Conservation (phyloP, 2,888 invertebrate species). For the Cabera pusaria region DNA sequence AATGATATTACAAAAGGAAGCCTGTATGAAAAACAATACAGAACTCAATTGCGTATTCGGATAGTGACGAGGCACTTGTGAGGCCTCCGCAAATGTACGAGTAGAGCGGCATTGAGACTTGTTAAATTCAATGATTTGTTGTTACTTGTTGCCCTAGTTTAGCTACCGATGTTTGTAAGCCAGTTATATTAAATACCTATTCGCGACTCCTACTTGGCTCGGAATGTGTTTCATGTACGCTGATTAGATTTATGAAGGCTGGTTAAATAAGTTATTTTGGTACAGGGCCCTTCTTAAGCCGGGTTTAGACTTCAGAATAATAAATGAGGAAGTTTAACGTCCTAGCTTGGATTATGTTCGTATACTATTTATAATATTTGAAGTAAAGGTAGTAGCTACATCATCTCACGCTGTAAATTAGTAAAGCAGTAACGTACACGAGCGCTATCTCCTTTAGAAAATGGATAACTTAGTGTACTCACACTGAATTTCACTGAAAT, state of each 20-base stretch:
- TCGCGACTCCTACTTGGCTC: neutral
- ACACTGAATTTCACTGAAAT: no score
- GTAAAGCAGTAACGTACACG: no score
- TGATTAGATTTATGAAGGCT: conserved; percentile 4
- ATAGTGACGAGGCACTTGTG: conserved; percentile 56
- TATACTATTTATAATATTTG: no score
- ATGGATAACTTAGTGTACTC: no score
- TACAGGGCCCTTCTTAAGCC: neutral
- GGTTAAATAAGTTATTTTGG: neutral
- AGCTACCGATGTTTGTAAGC: conserved; percentile 27
- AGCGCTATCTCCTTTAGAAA: no score
- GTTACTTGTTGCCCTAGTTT: conserved; percentile 52
- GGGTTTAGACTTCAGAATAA: neutral
- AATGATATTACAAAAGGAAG: conserved; percentile 10
- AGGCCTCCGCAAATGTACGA: conserved; percentile 67
- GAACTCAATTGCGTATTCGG: conserved; percentile 60
- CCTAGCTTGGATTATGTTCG: no score
- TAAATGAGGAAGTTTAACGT: neutral
- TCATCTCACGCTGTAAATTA: no score
- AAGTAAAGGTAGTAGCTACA: no score
- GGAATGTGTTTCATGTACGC: conserved; percentile 1
- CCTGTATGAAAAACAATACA: conserved; percentile 19
- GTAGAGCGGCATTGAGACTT: conserved; percentile 61
- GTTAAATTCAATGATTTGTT: conserved; percentile 53
- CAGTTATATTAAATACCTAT: conserved; percentile 21